Evolutionary conservation across 2,113 vertebrate genomes (phyloP).

Genomic region (Phocoena phocoena): DNA sequence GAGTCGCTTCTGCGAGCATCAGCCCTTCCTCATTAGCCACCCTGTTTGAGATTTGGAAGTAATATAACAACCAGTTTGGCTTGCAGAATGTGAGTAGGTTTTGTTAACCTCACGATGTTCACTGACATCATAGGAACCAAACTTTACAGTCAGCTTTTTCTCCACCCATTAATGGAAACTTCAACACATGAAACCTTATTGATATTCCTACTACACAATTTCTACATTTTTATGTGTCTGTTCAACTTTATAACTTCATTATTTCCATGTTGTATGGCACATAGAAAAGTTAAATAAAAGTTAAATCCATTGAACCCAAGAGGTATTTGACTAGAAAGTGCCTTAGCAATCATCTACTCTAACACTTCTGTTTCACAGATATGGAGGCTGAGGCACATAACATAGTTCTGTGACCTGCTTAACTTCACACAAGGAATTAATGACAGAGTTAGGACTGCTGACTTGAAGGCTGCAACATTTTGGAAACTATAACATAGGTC

Average conservation of each 20-base stretch:
- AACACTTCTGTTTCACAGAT: not conserved
- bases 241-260: not conserved
- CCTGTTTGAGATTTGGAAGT: not conserved
- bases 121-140: not conserved
- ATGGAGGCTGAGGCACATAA: not conserved
- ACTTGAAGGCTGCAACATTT: not conserved
- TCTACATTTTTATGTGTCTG: not conserved
- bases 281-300: constrained; percentile 2
- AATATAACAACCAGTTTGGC: not conserved
- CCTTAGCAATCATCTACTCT: not conserved
- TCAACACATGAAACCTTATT: not conserved
- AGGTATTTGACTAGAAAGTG: not conserved
- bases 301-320: not conserved
- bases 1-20: not conserved
- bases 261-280: not conserved
- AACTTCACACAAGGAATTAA: not conserved
- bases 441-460: not conserved
- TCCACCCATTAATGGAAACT: not conserved
- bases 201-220: not conserved
- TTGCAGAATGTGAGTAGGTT: not conserved
- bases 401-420: not conserved
- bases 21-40: not conserved
- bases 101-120: not conserved
- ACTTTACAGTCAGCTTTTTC: not conserved
- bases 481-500: not conserved